Evolutionary conservation across 2,113 vertebrate species (phyloP).

Genomic region (Poeciliopsis prolifica): DNA sequence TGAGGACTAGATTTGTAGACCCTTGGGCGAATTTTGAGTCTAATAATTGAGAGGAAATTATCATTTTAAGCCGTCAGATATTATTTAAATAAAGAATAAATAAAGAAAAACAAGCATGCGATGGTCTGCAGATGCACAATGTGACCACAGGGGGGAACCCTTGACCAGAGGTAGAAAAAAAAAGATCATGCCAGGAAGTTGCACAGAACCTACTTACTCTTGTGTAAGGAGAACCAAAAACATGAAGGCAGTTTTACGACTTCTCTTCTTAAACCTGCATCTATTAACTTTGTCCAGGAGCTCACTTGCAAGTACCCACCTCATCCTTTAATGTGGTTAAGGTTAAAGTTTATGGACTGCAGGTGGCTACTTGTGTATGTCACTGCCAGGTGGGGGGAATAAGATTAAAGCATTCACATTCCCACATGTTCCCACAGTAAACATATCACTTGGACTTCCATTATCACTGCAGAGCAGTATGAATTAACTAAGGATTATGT

Average conservation of each 20-base stretch:
- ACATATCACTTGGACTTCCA: too few relatives aligned
- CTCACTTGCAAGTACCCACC: conserved; percentile 11
- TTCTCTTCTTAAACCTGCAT: conserved; percentile 31
- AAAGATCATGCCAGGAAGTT: background rate
- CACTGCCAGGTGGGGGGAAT: background rate
- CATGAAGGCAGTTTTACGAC: conserved; percentile 12
- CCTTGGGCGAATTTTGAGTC: background rate
- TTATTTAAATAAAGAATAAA: background rate
- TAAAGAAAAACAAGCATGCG: background rate
- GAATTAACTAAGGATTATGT: background rate
- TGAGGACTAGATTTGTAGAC: background rate
- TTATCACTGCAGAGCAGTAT: too few relatives aligned
- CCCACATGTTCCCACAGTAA: background rate
- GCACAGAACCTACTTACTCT: background rate
- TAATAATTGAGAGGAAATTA: background rate
- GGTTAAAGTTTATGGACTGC: conserved; percentile 24
- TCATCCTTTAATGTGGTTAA: conserved; percentile 50
- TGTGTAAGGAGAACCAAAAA: conserved; percentile 22
- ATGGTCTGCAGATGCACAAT: background rate
- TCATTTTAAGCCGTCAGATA: background rate
- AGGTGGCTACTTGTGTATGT: background rate
- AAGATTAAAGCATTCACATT: background rate
- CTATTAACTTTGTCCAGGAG: conserved; percentile 26
- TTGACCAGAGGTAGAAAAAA: conserved; percentile 35
- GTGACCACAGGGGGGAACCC: conserved; percentile 51